A percentile compares a stretch with the other conserved stretches of the same genome.
Evolutionary conservation across 2,797 vertebrate species (phyloP).

Genomic region (Micropoecilia bifurca): DNA sequence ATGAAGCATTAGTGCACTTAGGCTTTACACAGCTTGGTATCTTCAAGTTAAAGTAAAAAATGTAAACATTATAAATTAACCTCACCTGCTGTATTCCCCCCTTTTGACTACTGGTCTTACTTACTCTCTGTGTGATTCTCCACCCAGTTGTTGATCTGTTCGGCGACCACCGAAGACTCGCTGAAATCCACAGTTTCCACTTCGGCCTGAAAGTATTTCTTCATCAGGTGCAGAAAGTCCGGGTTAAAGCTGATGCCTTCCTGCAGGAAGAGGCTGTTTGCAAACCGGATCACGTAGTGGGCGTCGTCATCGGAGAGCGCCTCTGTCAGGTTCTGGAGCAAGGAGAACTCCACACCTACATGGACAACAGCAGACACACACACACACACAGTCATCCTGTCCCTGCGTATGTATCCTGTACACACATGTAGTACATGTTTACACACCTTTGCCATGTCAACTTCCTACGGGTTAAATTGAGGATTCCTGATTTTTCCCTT

Average conservation of each 20-base stretch:
- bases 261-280: constrained; percentile 94
- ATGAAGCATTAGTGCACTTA: not conserved
- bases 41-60: not conserved
- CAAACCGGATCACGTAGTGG: constrained; percentile 89
- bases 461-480: not conserved
- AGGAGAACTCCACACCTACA: constrained; percentile 90
- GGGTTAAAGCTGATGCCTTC: constrained; percentile 90
- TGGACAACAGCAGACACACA: constrained; percentile 18
- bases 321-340: constrained; percentile 90
- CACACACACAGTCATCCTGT: not conserved
- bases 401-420: not conserved
- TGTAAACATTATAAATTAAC: not conserved
- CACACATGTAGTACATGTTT: not conserved
- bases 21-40: not conserved
- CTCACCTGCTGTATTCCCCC: not conserved
- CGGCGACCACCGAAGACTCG: constrained; percentile 87
- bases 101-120: constrained; percentile 49
- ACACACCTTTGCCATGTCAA: not conserved
- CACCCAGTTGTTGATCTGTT: constrained; percentile 95
- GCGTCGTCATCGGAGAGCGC: constrained; percentile 82
- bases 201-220: constrained; percentile 90
- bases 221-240: constrained; percentile 91
- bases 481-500: not conserved
- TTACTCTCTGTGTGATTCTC: constrained; percentile 96
- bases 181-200: constrained; percentile 92